Percentiles rank a stretch among this genome's conserved stretches.
These are phyloP conservation scores for Odontothrips loti DNA, from an alignment of 2,888 invertebrate species.

Conservation along the genomic window DNA sequence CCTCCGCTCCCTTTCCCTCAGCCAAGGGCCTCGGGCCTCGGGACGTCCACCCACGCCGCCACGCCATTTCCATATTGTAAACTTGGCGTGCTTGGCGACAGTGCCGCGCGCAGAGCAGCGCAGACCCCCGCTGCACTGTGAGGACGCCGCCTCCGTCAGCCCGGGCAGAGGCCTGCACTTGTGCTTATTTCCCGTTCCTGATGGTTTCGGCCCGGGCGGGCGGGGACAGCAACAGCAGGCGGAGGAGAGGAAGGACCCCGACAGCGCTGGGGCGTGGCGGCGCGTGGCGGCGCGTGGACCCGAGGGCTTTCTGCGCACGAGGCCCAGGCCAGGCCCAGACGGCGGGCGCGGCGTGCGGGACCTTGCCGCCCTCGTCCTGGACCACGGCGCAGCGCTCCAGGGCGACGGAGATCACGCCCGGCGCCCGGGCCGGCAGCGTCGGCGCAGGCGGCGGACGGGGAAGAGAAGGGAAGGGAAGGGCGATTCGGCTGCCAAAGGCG, in stretches of 20 bases:
- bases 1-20: no score
- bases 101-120: no score
- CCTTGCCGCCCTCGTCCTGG: not conserved
- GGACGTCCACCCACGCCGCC: no score
- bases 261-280: not conserved
- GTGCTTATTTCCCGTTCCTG: not conserved
- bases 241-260: no score
- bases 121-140: no score
- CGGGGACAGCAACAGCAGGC: not conserved
- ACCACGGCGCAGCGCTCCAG: not conserved
- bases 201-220: not conserved
- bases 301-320: constrained; percentile 7
- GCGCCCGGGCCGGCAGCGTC: not conserved
- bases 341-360: not conserved
- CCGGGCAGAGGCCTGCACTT: not conserved
- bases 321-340: not conserved
- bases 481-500: no score
- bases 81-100: no score
- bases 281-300: not conserved
- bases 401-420: not conserved
- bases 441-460: no score
- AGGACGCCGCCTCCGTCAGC: no score
- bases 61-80: no score
- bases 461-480: no score
- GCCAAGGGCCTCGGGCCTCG: no score